A percentile compares a stretch with the other conserved stretches of the same genome.
Conservation (phyloP, 2,797 vertebrate genomes). For the Micropoecilia bifurca region DNA sequence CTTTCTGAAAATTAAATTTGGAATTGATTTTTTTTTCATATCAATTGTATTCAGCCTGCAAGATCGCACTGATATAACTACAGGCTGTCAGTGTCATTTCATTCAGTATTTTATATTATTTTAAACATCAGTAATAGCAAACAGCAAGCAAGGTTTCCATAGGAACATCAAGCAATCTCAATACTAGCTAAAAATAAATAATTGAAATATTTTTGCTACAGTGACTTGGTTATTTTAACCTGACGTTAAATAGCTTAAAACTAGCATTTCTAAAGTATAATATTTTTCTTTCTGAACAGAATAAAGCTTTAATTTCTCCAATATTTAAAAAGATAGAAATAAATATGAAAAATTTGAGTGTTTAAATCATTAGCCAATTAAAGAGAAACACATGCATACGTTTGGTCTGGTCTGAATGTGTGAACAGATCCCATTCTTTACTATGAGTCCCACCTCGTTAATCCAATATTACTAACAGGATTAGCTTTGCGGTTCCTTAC, state of each 20-base stretch:
- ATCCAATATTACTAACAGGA: conserved; percentile 18
- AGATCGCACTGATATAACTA: neutral
- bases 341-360: neutral
- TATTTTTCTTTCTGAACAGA: neutral
- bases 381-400: neutral
- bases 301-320: neutral
- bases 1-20: neutral
- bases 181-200: neutral
- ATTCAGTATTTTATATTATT: neutral
- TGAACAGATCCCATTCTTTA: conserved; percentile 15
- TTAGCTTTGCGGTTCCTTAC: neutral
- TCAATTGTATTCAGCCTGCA: neutral
- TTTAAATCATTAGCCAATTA: neutral
- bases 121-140: neutral
- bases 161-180: neutral
- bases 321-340: neutral
- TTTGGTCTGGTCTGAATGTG: conserved; percentile 9
- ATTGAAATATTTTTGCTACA: neutral
- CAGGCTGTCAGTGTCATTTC: neutral
- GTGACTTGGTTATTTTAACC: neutral
- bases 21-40: neutral
- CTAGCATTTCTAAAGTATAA: neutral
- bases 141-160: neutral
- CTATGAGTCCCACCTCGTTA: conserved; percentile 10
- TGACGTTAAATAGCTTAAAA: neutral